Evolutionary conservation across 2,888 invertebrate species (phyloP).

Genomic region (Bhutanitis thaidina): DNA sequence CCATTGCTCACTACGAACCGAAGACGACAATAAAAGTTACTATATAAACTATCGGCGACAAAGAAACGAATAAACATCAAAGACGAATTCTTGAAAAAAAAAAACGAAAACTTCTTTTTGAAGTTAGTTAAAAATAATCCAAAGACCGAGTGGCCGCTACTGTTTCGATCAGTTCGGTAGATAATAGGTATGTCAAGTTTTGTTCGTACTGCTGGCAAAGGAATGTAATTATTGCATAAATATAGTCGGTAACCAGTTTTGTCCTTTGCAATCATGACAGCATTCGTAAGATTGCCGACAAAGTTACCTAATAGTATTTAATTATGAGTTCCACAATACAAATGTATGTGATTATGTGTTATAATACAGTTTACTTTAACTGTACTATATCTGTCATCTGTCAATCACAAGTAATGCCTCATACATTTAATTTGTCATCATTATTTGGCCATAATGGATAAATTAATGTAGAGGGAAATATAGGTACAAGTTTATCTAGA

Average conservation of each 20-base stretch:
- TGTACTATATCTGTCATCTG: no score
- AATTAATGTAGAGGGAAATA: no score
- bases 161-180: slow-evolving; percentile 17
- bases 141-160: slow-evolving; percentile 5
- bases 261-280: neutral
- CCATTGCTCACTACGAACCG: neutral
- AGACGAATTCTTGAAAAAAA: slow-evolving; percentile 31
- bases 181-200: slow-evolving; percentile 4
- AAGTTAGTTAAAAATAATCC: slow-evolving; percentile 45
- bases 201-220: slow-evolving; percentile 26
- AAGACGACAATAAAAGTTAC: neutral
- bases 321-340: no score
- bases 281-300: neutral
- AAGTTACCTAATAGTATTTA: neutral
- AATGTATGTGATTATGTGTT: no score
- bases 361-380: no score
- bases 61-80: slow-evolving; percentile 31
- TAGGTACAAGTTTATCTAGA: no score
- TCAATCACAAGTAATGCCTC: no score
- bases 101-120: slow-evolving; percentile 30
- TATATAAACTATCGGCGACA: slow-evolving; percentile 9
- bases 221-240: slow-evolving; percentile 16
- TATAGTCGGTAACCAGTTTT: slow-evolving; percentile 7
- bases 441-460: no score
- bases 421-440: no score